Evolutionary conservation across 2,797 vertebrate species (phyloP), one percentile per base, ranked within the genome.

Genomic region (Trematomus bernacchii): DNA sequence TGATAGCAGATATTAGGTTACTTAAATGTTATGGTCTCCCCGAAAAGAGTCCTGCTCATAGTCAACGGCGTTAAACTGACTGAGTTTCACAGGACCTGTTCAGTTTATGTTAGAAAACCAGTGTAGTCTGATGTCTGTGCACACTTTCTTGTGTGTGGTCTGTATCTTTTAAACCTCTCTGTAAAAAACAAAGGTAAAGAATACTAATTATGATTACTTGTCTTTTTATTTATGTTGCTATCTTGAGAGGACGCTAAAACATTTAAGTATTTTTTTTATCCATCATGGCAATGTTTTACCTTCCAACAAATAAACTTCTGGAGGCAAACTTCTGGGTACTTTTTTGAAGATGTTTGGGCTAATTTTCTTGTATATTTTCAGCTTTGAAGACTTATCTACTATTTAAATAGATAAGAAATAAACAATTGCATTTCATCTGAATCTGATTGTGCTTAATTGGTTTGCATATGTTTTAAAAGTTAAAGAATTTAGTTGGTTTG

Each of bases 1-100:
- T 76, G 58, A 83, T 76, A 30, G 60, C 16, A 30, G 63, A 76
- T 79, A 78, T 84, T 69, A 80, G 55, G 75, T 80, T 88, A 57
- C 69, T 80, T 55, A 64, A 80, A 85, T 69, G 76, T 73, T 66
- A 82, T 27, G 69, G 42, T 44, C 6, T 84, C 70, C 77, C 55
- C 33, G 27, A 47, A 46, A 77, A 66, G 52, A 76, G 54, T 54
- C 21, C 16, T 18, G 60, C 66, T 73, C 62, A 63, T 61, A 58
- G 63, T 51, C 23, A 77, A 72, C 51, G 40, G 53, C 50, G 19
- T 42, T 48, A 63, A 47, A 37, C 37, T n/a, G 66, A 79, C 43
- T 53, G 48, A 6, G 58, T 66, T 77, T 78, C 55, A 64, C 51
- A 61, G 44, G 14, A 59, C 80, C 21, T 70, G 54, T 70, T 19